Percentiles rank a stretch among this genome's conserved stretches.
phyloP scores from a whole-genome alignment of 92 coral and sea anemone species.

The Porites rus region DNA sequence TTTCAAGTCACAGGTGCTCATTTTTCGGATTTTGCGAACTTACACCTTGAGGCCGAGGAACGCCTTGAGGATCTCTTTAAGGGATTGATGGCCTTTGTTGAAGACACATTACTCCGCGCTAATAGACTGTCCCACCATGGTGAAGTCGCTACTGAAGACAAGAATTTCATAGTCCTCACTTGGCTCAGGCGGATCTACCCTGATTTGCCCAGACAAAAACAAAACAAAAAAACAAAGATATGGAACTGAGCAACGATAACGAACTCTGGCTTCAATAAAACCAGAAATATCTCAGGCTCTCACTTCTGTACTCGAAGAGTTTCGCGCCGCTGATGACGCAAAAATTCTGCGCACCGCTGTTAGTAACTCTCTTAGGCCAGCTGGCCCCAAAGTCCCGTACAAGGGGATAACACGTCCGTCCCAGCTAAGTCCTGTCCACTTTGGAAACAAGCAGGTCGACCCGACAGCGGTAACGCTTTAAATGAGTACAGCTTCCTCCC shows the following conservation, averaged over 20 bases:
- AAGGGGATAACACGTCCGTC: slow-evolving; percentile 10
- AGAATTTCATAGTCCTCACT: slow-evolving; percentile 51
- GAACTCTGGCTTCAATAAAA: slow-evolving; percentile 37
- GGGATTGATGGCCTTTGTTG: slow-evolving; percentile 46
- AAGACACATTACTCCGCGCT: slow-evolving; percentile 31
- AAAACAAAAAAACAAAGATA: slow-evolving; percentile 25
- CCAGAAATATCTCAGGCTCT: slow-evolving; percentile 26
- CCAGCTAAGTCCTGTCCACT: slow-evolving; percentile 58
- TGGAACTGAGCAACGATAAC: slow-evolving; percentile 25
- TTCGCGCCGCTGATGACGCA: slow-evolving; percentile 19
- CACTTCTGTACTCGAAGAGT: slow-evolving; percentile 19
- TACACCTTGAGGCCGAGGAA: slow-evolving; percentile 39
- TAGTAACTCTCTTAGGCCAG: background rate
- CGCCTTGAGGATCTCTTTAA: slow-evolving; percentile 58
- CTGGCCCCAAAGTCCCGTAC: background rate
- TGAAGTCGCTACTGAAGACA: slow-evolving; percentile 17
- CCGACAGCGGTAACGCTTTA: slow-evolving; percentile 51
- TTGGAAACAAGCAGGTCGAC: slow-evolving; percentile 70
- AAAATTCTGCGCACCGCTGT: slow-evolving; percentile 8
- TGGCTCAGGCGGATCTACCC: slow-evolving; percentile 34
- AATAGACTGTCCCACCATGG: slow-evolving; percentile 45
- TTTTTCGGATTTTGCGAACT: slow-evolving; percentile 34
- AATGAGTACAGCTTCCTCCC: slow-evolving; percentile 72
- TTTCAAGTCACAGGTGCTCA: slow-evolving; percentile 69
- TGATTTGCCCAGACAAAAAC: background rate